Evolutionary conservation across 1,140 invertebrate genomes (phyloP), one percentile per base, ranked within the genome.

Genomic region (Cotesia glomerata): DNA sequence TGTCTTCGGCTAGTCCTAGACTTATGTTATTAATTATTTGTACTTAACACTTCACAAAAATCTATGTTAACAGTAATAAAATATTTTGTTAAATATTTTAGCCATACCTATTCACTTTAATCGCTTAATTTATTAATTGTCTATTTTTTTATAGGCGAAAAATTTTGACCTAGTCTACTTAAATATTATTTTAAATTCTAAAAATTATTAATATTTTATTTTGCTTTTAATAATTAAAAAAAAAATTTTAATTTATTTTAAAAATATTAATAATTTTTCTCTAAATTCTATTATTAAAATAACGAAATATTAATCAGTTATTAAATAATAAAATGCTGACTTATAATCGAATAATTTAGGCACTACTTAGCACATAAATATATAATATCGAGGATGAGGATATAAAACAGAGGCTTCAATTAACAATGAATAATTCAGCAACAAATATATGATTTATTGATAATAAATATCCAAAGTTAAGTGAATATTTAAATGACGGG

Each of bases 71-170:
- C 26, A 26, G 26, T 26, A 26, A 26, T 26, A 26, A 26, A 26
- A 26, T 26, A 26, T 26, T 26, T 26, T 2, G 2, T 11, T 0
- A 45, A 45, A 45, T 45, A 45, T 45, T 45, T 26, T 7, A 45
- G 11, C 39, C 7, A 45, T 45, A 7, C 0, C 39, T 45, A 45
- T 45, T 45, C 2, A 9, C 11, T 45, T 45, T 45, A 45, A 45
- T 45, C 5, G 11, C 11, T 9, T 45, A 45, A 45, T 45, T 45
- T 9, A 45, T 45, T 45, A 7, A 76, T 67, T 49, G 45, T 69
- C 73, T 75, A 76, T 26, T 1, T 26, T 26, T 26, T 78, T 56
- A 68, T 78, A 77, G 16, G 66, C 68, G 35, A 51, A 64, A 56
- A 5, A 16, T 34, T 51, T 62, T 68, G 36, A 63, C 54, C 49